phyloP scores from a whole-genome alignment of 2,797 vertebrate species.

The Lophius americanus region DNA sequence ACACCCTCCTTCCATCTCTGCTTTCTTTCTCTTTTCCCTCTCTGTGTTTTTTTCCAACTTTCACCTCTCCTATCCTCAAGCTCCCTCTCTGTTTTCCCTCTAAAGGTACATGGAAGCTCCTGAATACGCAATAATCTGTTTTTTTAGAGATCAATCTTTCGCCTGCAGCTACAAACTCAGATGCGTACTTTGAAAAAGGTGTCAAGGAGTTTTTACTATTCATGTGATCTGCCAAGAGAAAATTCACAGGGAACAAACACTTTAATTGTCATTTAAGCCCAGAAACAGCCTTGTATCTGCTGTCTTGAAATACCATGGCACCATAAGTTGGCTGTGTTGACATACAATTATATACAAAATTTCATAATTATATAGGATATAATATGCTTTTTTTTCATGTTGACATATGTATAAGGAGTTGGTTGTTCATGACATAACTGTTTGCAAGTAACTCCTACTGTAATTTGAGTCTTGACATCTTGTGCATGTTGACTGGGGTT shows the following conservation, averaged over 20 bases:
- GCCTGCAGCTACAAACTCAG: conserved; percentile 37
- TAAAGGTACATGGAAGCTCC: conserved; percentile 36
- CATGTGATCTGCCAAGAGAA: conserved; percentile 37
- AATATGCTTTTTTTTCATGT: neutral
- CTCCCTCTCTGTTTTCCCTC: conserved; percentile 19
- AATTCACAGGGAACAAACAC: conserved; percentile 19
- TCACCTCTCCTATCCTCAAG: conserved; percentile 44
- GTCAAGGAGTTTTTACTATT: conserved; percentile 39
- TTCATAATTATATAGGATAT: neutral
- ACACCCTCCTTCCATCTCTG: conserved; percentile 9
- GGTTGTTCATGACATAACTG: conserved; percentile 9
- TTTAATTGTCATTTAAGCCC: conserved; percentile 21
- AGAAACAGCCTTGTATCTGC: neutral
- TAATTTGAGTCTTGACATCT: conserved; percentile 1
- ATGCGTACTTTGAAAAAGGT: conserved; percentile 30
- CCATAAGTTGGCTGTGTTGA: conserved; percentile 7
- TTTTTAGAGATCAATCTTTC: conserved; percentile 27
- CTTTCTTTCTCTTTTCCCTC: conserved; percentile 11
- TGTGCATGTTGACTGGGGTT: conserved; percentile 4
- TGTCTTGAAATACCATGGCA: conserved; percentile 16
- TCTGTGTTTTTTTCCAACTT: conserved; percentile 52
- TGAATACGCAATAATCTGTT: conserved; percentile 54
- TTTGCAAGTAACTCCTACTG: neutral
- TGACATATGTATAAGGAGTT: conserved; percentile 26
- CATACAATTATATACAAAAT: neutral